Evolutionary conservation across 2,797 vertebrate genomes (phyloP).

Genomic region (Chelon auratus): DNA sequence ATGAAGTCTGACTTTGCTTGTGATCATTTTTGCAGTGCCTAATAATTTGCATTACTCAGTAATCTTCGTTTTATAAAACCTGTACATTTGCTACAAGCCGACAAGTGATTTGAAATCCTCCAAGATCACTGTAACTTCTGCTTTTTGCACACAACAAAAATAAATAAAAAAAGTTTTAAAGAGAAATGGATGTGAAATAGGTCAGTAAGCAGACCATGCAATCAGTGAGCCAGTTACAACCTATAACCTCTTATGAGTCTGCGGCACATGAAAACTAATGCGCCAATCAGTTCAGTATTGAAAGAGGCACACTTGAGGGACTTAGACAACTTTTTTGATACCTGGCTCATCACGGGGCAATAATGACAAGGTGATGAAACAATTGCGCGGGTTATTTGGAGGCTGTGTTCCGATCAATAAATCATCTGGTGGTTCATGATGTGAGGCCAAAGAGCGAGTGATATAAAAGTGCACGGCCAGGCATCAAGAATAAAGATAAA

Average conservation of each 20-base stretch:
- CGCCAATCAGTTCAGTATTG: constrained; percentile 68
- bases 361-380: constrained; percentile 85
- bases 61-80: neutral
- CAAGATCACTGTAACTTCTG: neutral
- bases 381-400: constrained; percentile 83
- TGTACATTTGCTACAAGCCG: neutral
- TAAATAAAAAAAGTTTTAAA: constrained; percentile 6
- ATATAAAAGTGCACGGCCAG: constrained; percentile 53
- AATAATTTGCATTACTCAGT: neutral
- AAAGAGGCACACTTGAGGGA: constrained; percentile 75
- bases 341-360: constrained; percentile 75
- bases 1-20: neutral
- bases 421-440: constrained; percentile 82
- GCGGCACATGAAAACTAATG: constrained; percentile 70
- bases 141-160: constrained; percentile 21
- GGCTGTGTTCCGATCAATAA: constrained; percentile 83
- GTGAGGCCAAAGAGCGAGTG: constrained; percentile 63
- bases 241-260: constrained; percentile 55
- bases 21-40: neutral
- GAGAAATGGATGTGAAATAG: constrained; percentile 31
- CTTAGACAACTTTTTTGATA: constrained; percentile 70
- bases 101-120: neutral
- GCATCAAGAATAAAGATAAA: constrained; percentile 53
- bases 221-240: constrained; percentile 56
- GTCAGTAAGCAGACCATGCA: constrained; percentile 51